phyloP scores from a whole-genome alignment of 2,888 invertebrate species.

The Pardosa pseudoannulata region DNA sequence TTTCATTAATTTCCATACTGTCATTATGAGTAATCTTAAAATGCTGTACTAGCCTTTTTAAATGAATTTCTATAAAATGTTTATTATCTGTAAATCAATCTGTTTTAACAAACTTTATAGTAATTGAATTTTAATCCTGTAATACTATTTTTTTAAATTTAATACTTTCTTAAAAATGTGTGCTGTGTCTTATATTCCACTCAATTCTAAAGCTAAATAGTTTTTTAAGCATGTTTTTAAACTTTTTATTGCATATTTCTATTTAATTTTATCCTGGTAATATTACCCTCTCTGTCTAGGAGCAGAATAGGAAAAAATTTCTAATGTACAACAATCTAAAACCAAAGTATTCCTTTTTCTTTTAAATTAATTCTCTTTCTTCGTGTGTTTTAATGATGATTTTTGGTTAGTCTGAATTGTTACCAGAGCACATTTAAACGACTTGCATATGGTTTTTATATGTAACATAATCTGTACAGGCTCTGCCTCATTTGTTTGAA shows the following conservation, averaged over 20 bases:
- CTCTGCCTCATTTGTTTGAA: neutral
- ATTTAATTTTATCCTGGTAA: neutral
- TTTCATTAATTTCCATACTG: neutral
- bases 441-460: neutral
- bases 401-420: neutral
- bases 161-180: constrained; percentile 7
- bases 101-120: constrained; percentile 1
- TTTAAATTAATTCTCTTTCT: neutral
- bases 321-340: neutral
- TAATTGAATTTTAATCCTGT: constrained; percentile 7
- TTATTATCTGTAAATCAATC: neutral
- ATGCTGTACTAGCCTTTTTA: neutral
- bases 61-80: neutral
- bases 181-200: neutral
- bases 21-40: neutral
- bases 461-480: neutral
- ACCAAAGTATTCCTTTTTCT: neutral
- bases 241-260: neutral
- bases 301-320: neutral
- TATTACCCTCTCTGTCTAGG: neutral
- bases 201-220: neutral
- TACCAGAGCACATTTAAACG: neutral
- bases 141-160: constrained; percentile 8
- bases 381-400: neutral
- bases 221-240: constrained; percentile 5